Evolutionary conservation across 2,797 vertebrate genomes (phyloP).

Genomic region (Hippoglossus hippoglossus): DNA sequence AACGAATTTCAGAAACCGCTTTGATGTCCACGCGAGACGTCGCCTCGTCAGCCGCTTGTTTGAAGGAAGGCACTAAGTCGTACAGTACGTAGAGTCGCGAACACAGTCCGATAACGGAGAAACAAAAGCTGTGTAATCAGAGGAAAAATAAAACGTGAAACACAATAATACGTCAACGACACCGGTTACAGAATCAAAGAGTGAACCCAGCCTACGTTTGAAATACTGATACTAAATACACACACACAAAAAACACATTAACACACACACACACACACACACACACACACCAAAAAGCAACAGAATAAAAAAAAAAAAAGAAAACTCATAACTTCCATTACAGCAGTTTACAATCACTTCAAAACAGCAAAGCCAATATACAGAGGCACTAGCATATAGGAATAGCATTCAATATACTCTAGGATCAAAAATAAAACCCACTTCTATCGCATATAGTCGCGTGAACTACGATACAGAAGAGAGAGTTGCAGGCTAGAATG

Average conservation of each 20-base stretch:
- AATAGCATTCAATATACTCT: constrained; percentile 80
- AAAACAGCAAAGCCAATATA: constrained; percentile 93
- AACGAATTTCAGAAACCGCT: constrained; percentile 25
- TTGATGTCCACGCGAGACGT: constrained; percentile 40
- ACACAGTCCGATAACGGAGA: constrained; percentile 62
- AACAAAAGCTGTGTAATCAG: constrained; percentile 58
- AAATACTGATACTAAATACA: constrained; percentile 94
- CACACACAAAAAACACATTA: constrained; percentile 19
- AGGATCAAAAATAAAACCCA: constrained; percentile 85
- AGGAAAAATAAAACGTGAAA: background rate
- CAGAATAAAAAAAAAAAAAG: constrained; percentile 80
- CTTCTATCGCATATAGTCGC: constrained; percentile 90
- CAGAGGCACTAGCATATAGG: constrained; percentile 84
- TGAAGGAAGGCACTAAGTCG: constrained; percentile 78
- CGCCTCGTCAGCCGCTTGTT: constrained; percentile 49
- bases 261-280: constrained; percentile 35
- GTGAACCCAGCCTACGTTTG: constrained; percentile 91
- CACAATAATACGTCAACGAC: constrained; percentile 89
- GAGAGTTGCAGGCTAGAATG: constrained; percentile 92
- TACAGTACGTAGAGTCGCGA: constrained; percentile 75
- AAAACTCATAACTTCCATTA: constrained; percentile 94
- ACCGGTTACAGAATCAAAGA: constrained; percentile 91
- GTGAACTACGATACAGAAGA: constrained; percentile 90
- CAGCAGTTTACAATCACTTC: constrained; percentile 99
- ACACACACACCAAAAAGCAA: constrained; percentile 60